Conservation (phyloP, 2,888 invertebrate genomes). For the Diloba caeruleocephala region DNA sequence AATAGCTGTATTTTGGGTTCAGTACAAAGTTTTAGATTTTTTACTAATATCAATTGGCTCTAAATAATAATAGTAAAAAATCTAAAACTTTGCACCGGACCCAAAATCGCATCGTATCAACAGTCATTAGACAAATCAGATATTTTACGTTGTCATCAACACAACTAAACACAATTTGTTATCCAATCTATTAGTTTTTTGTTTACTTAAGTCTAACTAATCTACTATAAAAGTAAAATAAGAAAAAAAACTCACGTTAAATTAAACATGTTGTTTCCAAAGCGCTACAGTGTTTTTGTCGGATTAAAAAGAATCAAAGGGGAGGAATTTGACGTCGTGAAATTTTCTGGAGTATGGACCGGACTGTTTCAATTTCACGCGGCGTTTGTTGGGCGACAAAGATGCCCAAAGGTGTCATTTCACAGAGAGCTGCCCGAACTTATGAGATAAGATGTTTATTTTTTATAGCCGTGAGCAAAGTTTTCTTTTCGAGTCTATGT, state of each 20-base stretch:
- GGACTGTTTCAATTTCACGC: conserved; percentile 88
- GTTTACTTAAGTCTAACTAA: too few relatives aligned
- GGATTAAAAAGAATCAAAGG: conserved; percentile 70
- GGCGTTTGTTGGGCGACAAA: conserved; percentile 85
- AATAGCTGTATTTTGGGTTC: too few relatives aligned
- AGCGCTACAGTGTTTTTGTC: conserved; percentile 48
- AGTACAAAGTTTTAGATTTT: too few relatives aligned
- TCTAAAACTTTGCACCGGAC: too few relatives aligned
- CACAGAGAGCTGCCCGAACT: conserved; percentile 77
- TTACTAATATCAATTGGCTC: too few relatives aligned
- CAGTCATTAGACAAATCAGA: too few relatives aligned
- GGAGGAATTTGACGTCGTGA: conserved; percentile 67
- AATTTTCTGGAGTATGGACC: conserved; percentile 75
- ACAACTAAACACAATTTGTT: too few relatives aligned
- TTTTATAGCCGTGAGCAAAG: conserved; percentile 67
- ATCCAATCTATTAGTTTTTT: too few relatives aligned
- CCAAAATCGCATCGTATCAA: too few relatives aligned
- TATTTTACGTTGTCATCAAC: too few relatives aligned
- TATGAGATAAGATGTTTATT: conserved; percentile 79
- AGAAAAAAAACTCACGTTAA: conserved; percentile 4
- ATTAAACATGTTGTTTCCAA: conserved; percentile 18
- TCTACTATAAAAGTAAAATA: too few relatives aligned
- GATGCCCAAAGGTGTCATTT: conserved; percentile 86
- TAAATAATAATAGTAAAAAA: too few relatives aligned
- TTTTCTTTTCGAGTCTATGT: conserved; percentile 60